Conservation (phyloP, 1,140 invertebrate genomes). For the Micrasema minimum region DNA sequence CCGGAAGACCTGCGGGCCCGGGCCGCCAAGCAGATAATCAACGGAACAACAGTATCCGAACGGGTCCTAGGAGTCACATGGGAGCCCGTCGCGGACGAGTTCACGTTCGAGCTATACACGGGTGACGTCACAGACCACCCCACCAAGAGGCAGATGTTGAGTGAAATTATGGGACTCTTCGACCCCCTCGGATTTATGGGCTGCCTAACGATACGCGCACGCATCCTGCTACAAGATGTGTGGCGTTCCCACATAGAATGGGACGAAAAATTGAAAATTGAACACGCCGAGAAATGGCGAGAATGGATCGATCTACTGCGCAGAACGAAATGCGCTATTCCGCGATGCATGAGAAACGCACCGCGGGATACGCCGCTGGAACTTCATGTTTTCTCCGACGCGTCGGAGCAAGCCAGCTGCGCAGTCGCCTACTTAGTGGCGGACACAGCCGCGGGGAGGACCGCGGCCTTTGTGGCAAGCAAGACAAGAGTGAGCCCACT, state of each 20-base stretch:
- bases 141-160: conserved; percentile 50
- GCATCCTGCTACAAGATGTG: conserved; percentile 57
- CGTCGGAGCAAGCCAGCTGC: conserved; percentile 31
- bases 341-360: background rate
- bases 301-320: background rate
- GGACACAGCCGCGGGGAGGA: conserved; percentile 20
- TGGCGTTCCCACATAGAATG: conserved; percentile 55
- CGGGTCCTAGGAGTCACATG: conserved; percentile 12
- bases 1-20: background rate
- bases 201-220: conserved; percentile 53
- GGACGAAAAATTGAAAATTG: conserved; percentile 49
- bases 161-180: conserved; percentile 53
- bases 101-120: background rate
- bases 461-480: conserved; percentile 40
- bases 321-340: background rate
- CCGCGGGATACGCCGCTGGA: background rate
- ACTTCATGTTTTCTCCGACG: conserved; percentile 39
- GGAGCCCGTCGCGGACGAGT: conserved; percentile 6
- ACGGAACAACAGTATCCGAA: background rate
- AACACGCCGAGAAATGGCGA: background rate
- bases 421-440: conserved; percentile 49
- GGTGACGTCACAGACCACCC: background rate
- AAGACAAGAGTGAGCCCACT: conserved; percentile 50
- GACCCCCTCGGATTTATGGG: conserved; percentile 57
- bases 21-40: background rate